These are phyloP conservation scores for Pseudomyrmex concolor DNA, from an alignment of 1,140 invertebrate genomes.

Conservation along the genomic window DNA sequence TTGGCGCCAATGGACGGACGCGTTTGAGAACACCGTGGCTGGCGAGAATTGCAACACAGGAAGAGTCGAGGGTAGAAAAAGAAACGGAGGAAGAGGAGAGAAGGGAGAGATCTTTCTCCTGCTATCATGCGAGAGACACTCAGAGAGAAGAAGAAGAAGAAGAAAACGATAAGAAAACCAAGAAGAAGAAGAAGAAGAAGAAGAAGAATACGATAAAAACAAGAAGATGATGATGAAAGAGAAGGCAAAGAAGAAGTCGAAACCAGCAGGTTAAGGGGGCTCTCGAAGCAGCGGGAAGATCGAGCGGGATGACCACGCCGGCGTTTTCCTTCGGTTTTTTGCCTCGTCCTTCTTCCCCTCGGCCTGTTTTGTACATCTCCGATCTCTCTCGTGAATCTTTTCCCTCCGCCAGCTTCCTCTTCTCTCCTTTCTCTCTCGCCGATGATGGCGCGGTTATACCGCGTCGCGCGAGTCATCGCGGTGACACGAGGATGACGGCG, in stretches of 20 bases:
- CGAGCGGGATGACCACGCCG: constrained; percentile 54
- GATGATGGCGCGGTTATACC: constrained; percentile 24
- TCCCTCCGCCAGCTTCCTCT: neutral
- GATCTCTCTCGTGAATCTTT: constrained; percentile 39
- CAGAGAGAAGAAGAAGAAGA: constrained; percentile 58
- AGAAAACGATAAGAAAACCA: constrained; percentile 49
- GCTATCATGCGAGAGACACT: constrained; percentile 39
- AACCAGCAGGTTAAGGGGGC: constrained; percentile 41
- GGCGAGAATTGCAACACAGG: constrained; percentile 67
- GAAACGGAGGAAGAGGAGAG: constrained; percentile 54
- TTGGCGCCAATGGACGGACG: constrained; percentile 78
- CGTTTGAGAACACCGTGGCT: constrained; percentile 34
- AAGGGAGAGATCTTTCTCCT: constrained; percentile 54
- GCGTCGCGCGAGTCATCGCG: constrained; percentile 40
- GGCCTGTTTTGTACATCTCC: constrained; percentile 32
- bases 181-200: constrained; percentile 21
- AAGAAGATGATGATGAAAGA: constrained; percentile 56
- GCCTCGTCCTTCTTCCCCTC: constrained; percentile 4
- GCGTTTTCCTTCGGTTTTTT: constrained; percentile 51
- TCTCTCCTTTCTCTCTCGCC: neutral
- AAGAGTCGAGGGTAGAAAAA: constrained; percentile 27
- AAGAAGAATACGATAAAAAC: constrained; percentile 60
- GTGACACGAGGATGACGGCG: constrained; percentile 49
- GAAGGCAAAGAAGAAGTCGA: constrained; percentile 37
- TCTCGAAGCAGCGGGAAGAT: constrained; percentile 29